These are phyloP conservation scores for Ferrisia virgata DNA, from an alignment of 2,888 invertebrate species.

Conservation along the genomic window DNA sequence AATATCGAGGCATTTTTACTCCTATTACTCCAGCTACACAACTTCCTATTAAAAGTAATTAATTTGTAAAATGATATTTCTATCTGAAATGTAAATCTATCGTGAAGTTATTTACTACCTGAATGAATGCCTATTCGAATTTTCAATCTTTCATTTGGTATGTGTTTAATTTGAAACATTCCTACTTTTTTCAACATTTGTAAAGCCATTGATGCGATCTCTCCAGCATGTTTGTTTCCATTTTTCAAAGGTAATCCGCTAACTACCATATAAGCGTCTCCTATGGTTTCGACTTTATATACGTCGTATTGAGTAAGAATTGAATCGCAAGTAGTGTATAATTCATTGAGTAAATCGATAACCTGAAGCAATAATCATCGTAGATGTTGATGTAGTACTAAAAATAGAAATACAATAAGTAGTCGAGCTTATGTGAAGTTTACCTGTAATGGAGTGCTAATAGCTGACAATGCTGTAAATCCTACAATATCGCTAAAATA, in stretches of 20 bases:
- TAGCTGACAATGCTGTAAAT: constrained; percentile 75
- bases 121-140: constrained; percentile 72
- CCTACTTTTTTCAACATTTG: constrained; percentile 69
- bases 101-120: constrained; percentile 53
- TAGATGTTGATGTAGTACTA: neutral
- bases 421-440: neutral
- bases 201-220: constrained; percentile 74
- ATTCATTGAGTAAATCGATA: constrained; percentile 79
- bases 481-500: constrained; percentile 84
- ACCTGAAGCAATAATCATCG: constrained; percentile 58
- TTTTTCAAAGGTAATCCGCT: constrained; percentile 73
- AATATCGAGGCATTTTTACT: constrained; percentile 78
- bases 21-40: constrained; percentile 82
- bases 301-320: constrained; percentile 84
- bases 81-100: neutral
- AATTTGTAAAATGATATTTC: neutral
- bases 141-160: constrained; percentile 65
- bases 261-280: constrained; percentile 77
- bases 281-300: constrained; percentile 84
- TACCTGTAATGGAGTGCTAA: constrained; percentile 73
- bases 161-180: constrained; percentile 66
- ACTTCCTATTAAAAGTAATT: constrained; percentile 61
- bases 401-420: neutral
- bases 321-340: constrained; percentile 84
- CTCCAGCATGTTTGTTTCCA: constrained; percentile 71